A percentile compares a stretch with the other conserved stretches of the same genome.
Evolutionary conservation across 2,888 invertebrate genomes (phyloP).

Genomic region (Micropterix aruncella): DNA sequence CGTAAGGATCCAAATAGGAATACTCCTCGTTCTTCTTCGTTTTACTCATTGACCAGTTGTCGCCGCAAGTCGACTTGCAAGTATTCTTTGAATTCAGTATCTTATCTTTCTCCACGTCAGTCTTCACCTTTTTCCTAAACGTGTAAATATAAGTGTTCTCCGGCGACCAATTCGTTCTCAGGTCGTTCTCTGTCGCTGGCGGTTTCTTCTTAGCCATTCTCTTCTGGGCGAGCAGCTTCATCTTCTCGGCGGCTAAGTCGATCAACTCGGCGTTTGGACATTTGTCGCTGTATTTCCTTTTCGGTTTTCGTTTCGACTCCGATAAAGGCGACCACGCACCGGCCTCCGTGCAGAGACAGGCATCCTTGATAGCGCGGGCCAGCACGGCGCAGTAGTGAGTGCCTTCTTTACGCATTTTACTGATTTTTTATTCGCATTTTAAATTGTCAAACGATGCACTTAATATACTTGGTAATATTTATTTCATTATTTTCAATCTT

Average conservation of each 20-base stretch:
- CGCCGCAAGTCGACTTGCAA: conserved; percentile 22
- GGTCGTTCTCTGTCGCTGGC: conserved; percentile 22
- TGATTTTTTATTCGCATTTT: no score
- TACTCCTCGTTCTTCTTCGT: conserved; percentile 29
- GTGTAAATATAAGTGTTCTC: conserved; percentile 31
- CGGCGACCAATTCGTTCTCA: conserved; percentile 22
- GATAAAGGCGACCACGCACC: conserved; percentile 31
- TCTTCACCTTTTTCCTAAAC: conserved; percentile 28
- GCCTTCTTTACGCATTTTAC: conserved; percentile 28
- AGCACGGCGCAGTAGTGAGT: conserved; percentile 32
- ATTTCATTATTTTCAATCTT: no score
- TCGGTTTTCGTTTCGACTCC: conserved; percentile 26
- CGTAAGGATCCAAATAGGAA: conserved; percentile 21
- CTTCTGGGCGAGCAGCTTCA: conserved; percentile 23
- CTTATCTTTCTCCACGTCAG: conserved; percentile 26
- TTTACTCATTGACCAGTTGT: conserved; percentile 38
- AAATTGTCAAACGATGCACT: no score
- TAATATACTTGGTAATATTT: no score
- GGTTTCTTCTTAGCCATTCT: conserved; percentile 21
- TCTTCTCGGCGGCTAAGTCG: conserved; percentile 33
- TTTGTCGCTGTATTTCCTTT: conserved; percentile 21
- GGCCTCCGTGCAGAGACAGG: conserved; percentile 37
- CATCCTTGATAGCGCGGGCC: conserved; percentile 31
- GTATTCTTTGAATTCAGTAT: conserved; percentile 20
- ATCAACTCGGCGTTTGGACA: conserved; percentile 23